These are phyloP conservation scores for Cataglyphis cursor DNA, from an alignment of 2,888 invertebrate species.

Conservation along the genomic window DNA sequence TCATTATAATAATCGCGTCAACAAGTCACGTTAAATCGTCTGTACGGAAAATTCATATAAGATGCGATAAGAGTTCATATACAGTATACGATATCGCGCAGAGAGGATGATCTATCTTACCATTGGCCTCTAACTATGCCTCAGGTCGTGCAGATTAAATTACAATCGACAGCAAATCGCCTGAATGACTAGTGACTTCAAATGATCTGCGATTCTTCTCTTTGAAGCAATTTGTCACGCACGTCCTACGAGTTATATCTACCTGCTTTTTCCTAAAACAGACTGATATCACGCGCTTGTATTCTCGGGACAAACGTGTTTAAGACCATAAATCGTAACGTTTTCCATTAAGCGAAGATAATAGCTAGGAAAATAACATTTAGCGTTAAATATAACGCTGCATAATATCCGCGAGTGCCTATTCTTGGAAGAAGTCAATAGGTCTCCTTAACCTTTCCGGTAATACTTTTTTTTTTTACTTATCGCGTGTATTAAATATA, in stretches of 20 bases:
- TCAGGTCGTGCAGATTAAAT: constrained; percentile 11
- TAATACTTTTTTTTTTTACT: constrained; percentile 14
- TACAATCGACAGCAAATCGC: not conserved
- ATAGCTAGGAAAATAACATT: constrained; percentile 13
- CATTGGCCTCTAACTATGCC: not conserved
- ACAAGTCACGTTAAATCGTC: not conserved
- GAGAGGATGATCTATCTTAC: constrained; percentile 12
- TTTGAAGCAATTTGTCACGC: constrained; percentile 24
- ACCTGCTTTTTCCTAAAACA: constrained; percentile 15
- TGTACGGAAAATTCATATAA: not conserved
- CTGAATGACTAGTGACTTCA: constrained; percentile 4
- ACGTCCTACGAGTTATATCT: constrained; percentile 14
- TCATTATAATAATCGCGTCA: not conserved
- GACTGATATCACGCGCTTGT: constrained; percentile 9
- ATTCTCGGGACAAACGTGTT: constrained; percentile 26
- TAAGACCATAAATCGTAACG: constrained; percentile 16
- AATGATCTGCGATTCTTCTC: not conserved
- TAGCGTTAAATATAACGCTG: constrained; percentile 20
- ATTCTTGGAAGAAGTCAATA: constrained; percentile 36
- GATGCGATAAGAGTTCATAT: not conserved
- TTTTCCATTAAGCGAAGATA: constrained; percentile 30
- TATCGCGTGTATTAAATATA: not conserved
- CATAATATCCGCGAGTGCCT: constrained; percentile 30
- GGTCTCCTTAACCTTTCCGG: constrained; percentile 15
- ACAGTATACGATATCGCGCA: not conserved